Conservation (phyloP, 2,113 vertebrate genomes). For the Tringa solitaria region DNA sequence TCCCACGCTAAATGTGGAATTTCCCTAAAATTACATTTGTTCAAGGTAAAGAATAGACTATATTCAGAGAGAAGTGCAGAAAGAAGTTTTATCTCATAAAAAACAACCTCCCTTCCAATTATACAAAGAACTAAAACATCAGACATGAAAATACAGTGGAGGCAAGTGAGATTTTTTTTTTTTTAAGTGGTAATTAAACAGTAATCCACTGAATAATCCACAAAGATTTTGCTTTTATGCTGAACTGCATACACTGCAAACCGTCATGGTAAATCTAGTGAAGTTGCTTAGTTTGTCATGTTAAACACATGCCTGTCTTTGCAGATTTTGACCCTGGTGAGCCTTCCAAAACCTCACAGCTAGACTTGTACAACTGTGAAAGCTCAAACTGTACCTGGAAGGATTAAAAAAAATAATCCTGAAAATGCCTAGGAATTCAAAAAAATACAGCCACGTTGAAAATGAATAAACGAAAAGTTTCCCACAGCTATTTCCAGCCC, state of each 20-base stretch:
- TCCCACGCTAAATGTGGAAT: conserved; percentile 52
- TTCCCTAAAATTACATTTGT: conserved; percentile 25
- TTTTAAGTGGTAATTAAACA: neutral
- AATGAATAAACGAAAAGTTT: neutral
- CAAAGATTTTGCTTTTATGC: neutral
- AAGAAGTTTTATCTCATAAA: neutral
- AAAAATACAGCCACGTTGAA: neutral
- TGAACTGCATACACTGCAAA: neutral
- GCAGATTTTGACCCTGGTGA: neutral
- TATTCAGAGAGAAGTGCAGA: neutral
- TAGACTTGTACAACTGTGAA: neutral
- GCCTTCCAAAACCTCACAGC: neutral
- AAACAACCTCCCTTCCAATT: neutral
- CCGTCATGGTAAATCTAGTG: neutral
- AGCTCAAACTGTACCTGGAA: neutral
- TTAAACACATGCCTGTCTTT: neutral
- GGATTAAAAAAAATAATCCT: neutral
- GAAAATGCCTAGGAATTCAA: neutral
- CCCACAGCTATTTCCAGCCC: neutral
- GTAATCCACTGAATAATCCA: neutral
- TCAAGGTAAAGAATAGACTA: conserved; percentile 28
- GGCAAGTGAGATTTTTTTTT: neutral
- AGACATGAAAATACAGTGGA: neutral
- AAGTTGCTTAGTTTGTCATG: neutral
- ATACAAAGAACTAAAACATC: neutral